Percentiles rank a stretch among this genome's conserved stretches.
phyloP scores from a whole-genome alignment of 2,797 vertebrate genomes.

The Schizopygopsis malacanthus region DNA sequence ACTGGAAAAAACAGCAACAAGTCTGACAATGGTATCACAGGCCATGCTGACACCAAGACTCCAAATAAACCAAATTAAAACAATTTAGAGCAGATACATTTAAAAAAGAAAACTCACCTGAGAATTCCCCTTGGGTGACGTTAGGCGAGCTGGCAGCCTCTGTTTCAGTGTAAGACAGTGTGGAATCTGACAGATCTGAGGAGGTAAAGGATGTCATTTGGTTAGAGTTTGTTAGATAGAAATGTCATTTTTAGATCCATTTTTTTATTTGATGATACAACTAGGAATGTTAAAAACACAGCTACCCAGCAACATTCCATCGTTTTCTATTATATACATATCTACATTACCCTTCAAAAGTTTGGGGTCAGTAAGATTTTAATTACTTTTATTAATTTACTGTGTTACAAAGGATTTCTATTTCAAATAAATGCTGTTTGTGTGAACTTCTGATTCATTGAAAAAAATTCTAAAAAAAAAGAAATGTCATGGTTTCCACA shows the following conservation, averaged over 20 bases:
- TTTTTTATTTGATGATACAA: background rate
- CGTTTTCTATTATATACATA: background rate
- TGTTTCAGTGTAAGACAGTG: slow-evolving; percentile 99
- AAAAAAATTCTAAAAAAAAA: background rate
- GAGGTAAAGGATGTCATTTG: slow-evolving; percentile 44
- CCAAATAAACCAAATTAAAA: slow-evolving; percentile 5
- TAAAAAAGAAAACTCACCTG: slow-evolving; percentile 81
- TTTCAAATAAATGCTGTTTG: background rate
- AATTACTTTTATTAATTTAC: background rate
- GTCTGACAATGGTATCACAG: slow-evolving; percentile 32
- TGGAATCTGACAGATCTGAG: slow-evolving; percentile 96
- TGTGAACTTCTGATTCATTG: background rate
- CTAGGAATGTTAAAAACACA: background rate
- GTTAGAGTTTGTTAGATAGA: background rate
- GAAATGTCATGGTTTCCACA: background rate
- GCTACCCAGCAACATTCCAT: background rate
- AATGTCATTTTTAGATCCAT: background rate
- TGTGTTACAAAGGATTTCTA: background rate
- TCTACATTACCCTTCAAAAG: background rate
- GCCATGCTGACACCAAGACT: slow-evolving; percentile 14
- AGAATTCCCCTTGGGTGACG: slow-evolving; percentile 90
- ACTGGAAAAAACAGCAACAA: slow-evolving; percentile 35
- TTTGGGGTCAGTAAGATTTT: background rate
- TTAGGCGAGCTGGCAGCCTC: slow-evolving; percentile 94
- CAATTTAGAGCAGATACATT: slow-evolving; percentile 11